Evolutionary conservation across 2,888 invertebrate species (phyloP), one percentile per base, ranked within the genome.

Genomic region (Amphiduros pacificus): DNA sequence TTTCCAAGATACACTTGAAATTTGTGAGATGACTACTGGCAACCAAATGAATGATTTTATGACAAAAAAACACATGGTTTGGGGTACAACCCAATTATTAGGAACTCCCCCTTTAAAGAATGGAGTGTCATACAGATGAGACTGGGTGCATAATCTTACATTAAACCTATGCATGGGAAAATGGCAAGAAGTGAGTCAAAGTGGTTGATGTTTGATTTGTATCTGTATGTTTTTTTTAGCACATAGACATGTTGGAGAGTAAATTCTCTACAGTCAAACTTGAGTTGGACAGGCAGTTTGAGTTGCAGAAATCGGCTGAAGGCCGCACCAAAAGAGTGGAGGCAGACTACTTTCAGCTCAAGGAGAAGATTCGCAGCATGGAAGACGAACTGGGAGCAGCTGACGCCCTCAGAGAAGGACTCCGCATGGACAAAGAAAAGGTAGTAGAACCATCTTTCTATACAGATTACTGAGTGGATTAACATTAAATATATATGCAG

Each of bases 351-450:
- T 86, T 87, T 54, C 87, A 89, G 69, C 82, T 92, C 27, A 90
- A 91, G 71, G 86, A 88, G 54, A 88, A 91, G 64, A 84, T 94
- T 60, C 89, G 91, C 74, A 91, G 91, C 75, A 85, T 89, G 20
- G 92, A 93, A 74, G 87, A 89, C 0, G 94, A 94, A 77, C 85
- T 93, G 31, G 89, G 88, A 61, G 86, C 90, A 0, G 86, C 87
- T 40, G 91, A 91, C 76, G 83, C 90, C 4, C 85, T 90, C 11
- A 86, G 89, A 70, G 92, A 92, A 70, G 88, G 87, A 36, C 83
- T 92, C 40, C 87, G 89, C 63, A 87, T 89, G 71, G 92, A 92
- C 77, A 92, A 91, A 80, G 87, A 88, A 69, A 89, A 89, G 74
- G 92, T 92, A 57, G 44, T 54, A 24, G 51, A 6, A 9, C 26